Conservation (phyloP, 37 sponge, comb jelly and placozoan genomes). For the Ephydatia muelleri region DNA sequence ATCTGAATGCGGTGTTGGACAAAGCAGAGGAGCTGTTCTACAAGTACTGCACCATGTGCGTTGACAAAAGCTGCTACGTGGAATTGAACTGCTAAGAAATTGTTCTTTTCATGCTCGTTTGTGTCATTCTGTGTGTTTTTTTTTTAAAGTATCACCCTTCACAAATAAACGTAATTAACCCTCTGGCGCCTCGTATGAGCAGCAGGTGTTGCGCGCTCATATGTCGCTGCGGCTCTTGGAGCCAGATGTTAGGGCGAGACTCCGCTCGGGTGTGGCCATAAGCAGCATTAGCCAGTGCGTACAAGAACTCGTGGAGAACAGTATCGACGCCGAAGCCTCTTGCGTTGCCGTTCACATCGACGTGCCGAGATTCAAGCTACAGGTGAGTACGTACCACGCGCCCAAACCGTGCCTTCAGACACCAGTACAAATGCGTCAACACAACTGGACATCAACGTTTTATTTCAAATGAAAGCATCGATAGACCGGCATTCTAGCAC, state of each 20-base stretch:
- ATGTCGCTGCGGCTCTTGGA: slow-evolving; percentile 48
- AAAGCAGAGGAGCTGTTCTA: slow-evolving; percentile 72
- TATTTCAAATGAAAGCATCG: neutral
- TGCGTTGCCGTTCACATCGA: slow-evolving; percentile 73
- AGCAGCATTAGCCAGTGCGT: slow-evolving; percentile 53
- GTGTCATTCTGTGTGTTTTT: neutral
- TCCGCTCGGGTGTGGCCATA: slow-evolving; percentile 60
- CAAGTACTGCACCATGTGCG: slow-evolving; percentile 54
- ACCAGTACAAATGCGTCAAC: no score
- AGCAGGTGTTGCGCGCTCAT: no score
- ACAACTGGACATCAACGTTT: no score
- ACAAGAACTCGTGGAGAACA: slow-evolving; percentile 84
- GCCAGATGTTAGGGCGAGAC: slow-evolving; percentile 20
- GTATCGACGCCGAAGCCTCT: slow-evolving; percentile 78
- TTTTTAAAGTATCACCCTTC: no score
- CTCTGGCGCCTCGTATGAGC: neutral
- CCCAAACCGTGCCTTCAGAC: neutral
- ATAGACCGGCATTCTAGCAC: neutral
- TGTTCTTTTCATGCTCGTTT: neutral
- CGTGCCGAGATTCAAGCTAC: slow-evolving; percentile 27
- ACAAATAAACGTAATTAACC: no score
- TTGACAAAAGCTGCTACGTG: neutral
- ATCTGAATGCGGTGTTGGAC: slow-evolving; percentile 43
- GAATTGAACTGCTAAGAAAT: neutral
- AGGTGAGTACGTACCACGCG: slow-evolving; percentile 21